These are phyloP conservation scores for Probosciger aterrimus DNA, from an alignment of 2,113 vertebrate species.

Conservation along the genomic window DNA sequence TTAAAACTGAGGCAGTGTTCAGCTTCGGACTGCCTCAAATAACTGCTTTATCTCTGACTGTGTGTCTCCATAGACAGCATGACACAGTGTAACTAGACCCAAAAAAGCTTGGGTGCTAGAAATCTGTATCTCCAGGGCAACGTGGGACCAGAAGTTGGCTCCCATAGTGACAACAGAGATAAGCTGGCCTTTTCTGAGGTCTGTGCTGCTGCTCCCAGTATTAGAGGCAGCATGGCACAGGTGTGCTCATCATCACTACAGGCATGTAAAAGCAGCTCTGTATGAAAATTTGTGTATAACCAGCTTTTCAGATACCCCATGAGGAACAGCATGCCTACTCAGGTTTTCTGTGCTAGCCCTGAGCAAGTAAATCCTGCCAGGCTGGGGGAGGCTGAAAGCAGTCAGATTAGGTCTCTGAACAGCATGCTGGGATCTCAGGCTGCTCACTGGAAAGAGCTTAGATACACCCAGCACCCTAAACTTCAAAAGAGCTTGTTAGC, in stretches of 20 bases:
- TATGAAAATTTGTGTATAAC: not conserved
- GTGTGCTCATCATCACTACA: not conserved
- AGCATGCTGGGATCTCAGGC: not conserved
- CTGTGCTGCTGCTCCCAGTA: not conserved
- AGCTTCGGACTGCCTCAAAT: not conserved
- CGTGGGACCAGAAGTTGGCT: rapidly evolving
- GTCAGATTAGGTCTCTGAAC: not conserved
- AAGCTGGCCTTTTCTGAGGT: not conserved
- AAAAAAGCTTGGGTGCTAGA: not conserved
- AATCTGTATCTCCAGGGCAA: not conserved
- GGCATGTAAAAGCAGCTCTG: not conserved
- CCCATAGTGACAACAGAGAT: not conserved
- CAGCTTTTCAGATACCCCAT: not conserved
- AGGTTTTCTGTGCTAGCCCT: not conserved
- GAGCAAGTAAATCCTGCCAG: not conserved
- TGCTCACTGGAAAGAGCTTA: not conserved
- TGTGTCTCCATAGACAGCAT: rapidly evolving
- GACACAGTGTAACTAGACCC: rapidly evolving
- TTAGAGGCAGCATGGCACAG: rapidly evolving
- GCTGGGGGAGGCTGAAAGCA: not conserved
- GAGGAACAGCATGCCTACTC: not conserved
- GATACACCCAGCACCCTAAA: not conserved
- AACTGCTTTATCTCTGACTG: not conserved
- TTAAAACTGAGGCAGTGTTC: not conserved
- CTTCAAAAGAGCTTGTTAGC: not conserved